A percentile compares a stretch with the other conserved stretches of the same genome.
Conservation (phyloP, 2,797 vertebrate species). For the Sandelia bainsii region DNA sequence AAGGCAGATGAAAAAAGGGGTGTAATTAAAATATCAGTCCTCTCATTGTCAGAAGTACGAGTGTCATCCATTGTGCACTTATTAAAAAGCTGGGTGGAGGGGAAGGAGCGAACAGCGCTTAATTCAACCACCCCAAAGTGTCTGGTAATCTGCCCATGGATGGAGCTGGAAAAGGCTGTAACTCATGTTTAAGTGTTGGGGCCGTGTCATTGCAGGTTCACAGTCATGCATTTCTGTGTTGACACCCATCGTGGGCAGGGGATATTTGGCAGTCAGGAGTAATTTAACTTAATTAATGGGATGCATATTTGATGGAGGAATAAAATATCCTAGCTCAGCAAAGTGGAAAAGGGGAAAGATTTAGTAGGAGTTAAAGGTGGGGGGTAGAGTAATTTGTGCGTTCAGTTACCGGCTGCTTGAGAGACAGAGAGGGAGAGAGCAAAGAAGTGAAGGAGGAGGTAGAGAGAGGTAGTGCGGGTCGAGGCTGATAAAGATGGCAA, state of each 20-base stretch:
- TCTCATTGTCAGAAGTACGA: constrained; percentile 96
- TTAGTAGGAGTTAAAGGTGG: constrained; percentile 99
- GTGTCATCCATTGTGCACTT: constrained; percentile 99
- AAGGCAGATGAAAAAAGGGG: constrained; percentile 84
- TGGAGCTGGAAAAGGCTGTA: constrained; percentile 94
- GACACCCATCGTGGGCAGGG: constrained; percentile 96
- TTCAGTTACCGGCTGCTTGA: constrained; percentile 85
- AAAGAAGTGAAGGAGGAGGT: constrained; percentile 8
- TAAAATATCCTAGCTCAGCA: constrained; percentile 99
- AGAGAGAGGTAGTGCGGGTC: constrained; percentile 22
- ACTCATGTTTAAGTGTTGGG: constrained; percentile 97
- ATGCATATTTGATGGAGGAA: constrained; percentile 99
- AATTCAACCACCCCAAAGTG: constrained; percentile 96
- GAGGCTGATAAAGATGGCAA: constrained; percentile 70
- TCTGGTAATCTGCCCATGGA: constrained; percentile 98
- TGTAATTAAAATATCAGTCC: constrained; percentile 99
- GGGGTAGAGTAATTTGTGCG: constrained; percentile 99
- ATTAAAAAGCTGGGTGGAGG: constrained; percentile 90
- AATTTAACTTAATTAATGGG: constrained; percentile 99
- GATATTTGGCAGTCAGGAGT: constrained; percentile 99
- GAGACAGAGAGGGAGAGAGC: constrained; percentile 63
- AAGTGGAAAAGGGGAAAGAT: constrained; percentile 99
- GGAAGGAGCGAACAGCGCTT: constrained; percentile 93
- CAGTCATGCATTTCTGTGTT: constrained; percentile 99
- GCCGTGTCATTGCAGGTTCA: constrained; percentile 99